These are phyloP conservation scores for Ophion ellenae DNA, from an alignment of 2,888 invertebrate genomes.

Conservation along the genomic window DNA sequence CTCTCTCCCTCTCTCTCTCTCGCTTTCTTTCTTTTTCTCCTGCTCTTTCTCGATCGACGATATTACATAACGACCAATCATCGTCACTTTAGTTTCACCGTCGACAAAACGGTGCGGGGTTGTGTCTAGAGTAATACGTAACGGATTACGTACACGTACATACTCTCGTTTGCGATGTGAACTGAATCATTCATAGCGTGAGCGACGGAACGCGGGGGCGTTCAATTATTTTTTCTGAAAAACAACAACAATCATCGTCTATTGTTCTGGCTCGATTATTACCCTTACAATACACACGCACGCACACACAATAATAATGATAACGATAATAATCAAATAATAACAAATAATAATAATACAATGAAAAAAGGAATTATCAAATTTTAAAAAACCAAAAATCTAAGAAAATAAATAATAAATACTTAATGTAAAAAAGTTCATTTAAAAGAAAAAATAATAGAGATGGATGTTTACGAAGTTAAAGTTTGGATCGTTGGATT, in stretches of 20 bases:
- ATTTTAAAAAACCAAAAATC: too few species aligned
- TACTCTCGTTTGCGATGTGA: neutral
- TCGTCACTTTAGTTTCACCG: slow-evolving; percentile 68
- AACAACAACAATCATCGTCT: neutral
- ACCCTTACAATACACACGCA: neutral
- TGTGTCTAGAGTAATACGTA: neutral
- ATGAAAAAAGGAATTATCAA: too few species aligned
- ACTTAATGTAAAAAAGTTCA: too few species aligned
- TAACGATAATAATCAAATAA: neutral
- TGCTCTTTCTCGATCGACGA: slow-evolving; percentile 44
- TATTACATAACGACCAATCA: slow-evolving; percentile 68
- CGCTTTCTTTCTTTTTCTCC: neutral
- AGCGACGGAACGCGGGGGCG: neutral
- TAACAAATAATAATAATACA: neutral
- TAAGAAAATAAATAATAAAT: too few species aligned
- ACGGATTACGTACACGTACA: neutral
- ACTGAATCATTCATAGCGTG: neutral
- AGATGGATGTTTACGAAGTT: too few species aligned
- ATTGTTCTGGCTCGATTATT: neutral
- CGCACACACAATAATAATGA: neutral
- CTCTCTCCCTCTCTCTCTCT: neutral
- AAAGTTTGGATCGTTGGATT: too few species aligned
- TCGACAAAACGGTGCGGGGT: slow-evolving; percentile 35
- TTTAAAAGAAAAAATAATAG: too few species aligned
- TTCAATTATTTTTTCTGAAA: neutral